Conservation (phyloP, 2,113 vertebrate genomes). For the Antigone vipio region DNA sequence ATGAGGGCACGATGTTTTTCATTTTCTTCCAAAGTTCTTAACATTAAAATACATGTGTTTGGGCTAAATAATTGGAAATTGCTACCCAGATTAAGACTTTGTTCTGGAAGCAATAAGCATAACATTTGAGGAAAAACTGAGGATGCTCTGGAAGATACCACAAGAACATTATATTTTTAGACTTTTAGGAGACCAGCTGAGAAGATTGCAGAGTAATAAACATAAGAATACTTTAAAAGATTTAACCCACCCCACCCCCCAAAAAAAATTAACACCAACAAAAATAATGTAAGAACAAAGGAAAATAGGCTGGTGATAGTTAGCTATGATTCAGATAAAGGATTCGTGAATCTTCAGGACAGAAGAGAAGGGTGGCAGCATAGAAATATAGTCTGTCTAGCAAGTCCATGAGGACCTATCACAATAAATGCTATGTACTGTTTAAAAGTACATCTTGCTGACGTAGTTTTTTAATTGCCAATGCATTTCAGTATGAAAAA, state of each 20-base stretch:
- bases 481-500: neutral
- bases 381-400: neutral
- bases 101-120: neutral
- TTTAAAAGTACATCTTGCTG: neutral
- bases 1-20: neutral
- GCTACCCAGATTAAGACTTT: neutral
- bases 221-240: neutral
- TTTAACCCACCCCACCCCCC: neutral
- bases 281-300: neutral
- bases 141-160: neutral
- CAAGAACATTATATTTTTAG: neutral
- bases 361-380: neutral
- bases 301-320: neutral
- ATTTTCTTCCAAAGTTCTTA: neutral
- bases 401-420: neutral
- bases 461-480: neutral
- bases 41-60: neutral
- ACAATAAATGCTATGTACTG: neutral
- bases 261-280: neutral
- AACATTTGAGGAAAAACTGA: neutral
- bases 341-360: neutral
- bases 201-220: neutral
- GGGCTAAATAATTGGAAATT: neutral
- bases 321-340: neutral
- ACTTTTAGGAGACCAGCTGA: neutral